These are phyloP conservation scores for Onychostruthus taczanowskii DNA, from an alignment of 2,113 vertebrate species.

Conservation along the genomic window DNA sequence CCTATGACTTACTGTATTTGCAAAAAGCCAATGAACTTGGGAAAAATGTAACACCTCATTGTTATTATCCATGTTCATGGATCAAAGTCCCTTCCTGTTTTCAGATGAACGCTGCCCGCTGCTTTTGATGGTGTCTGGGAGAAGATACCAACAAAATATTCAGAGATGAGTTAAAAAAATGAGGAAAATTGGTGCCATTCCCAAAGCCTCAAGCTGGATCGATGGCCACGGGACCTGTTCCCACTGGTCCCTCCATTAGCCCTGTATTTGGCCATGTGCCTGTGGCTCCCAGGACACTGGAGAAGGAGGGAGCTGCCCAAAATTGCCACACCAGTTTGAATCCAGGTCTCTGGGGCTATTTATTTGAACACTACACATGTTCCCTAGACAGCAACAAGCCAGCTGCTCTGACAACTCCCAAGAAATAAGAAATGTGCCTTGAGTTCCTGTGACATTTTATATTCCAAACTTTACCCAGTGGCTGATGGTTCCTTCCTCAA, in stretches of 20 bases:
- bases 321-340: background rate
- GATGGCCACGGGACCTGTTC: background rate
- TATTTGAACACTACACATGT: background rate
- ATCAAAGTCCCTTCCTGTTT: background rate
- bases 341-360: background rate
- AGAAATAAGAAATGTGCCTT: conserved; percentile 49
- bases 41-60: background rate
- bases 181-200: background rate
- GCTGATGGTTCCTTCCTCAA: conserved; percentile 62
- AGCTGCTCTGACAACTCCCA: conserved; percentile 5
- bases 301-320: background rate
- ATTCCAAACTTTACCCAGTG: conserved; percentile 52
- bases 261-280: rapidly evolving
- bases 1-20: background rate
- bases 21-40: background rate
- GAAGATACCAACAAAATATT: background rate
- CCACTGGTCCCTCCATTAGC: background rate
- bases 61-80: background rate
- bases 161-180: background rate
- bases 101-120: rapidly evolving
- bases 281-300: background rate
- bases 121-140: background rate
- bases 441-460: conserved; percentile 52
- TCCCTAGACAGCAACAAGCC: background rate
- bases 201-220: background rate